These are phyloP conservation scores for Chymomyza fuscimana DNA, from an alignment of 2,888 invertebrate species.

Conservation along the genomic window DNA sequence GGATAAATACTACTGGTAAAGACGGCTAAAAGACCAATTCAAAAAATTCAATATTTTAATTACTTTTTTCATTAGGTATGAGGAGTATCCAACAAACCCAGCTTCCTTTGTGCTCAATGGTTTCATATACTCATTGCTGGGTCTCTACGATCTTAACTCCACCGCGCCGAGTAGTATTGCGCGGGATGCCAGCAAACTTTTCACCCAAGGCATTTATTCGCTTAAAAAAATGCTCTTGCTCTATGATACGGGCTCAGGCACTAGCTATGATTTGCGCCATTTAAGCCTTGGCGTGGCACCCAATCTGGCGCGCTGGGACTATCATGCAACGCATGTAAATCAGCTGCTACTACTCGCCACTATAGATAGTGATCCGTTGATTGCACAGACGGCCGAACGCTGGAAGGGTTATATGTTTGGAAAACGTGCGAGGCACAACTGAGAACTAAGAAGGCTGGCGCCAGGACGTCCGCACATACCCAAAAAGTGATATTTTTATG, in stretches of 20 bases:
- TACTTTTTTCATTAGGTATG: slow-evolving; percentile 85
- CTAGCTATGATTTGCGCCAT: slow-evolving; percentile 97
- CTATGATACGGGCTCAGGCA: slow-evolving; percentile 97
- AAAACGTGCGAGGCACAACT: slow-evolving; percentile 96
- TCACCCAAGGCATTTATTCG: slow-evolving; percentile 91
- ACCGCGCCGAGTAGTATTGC: slow-evolving; percentile 87
- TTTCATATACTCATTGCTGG: slow-evolving; percentile 97
- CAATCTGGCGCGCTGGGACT: slow-evolving; percentile 98
- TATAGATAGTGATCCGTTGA: slow-evolving; percentile 90
- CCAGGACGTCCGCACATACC: slow-evolving; percentile 14
- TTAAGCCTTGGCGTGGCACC: slow-evolving; percentile 92
- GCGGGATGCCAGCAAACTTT: slow-evolving; percentile 87
- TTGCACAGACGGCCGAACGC: slow-evolving; percentile 90
- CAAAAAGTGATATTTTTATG: slow-evolving; percentile 67
- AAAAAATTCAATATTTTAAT: background rate
- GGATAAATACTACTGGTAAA: slow-evolving; percentile 92
- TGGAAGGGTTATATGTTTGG: slow-evolving; percentile 98
- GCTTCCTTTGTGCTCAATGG: slow-evolving; percentile 98
- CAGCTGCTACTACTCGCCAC: slow-evolving; percentile 93
- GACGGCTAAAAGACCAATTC: background rate
- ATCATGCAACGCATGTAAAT: slow-evolving; percentile 98
- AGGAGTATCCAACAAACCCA: slow-evolving; percentile 98
- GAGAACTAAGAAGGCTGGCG: slow-evolving; percentile 74
- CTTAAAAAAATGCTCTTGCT: slow-evolving; percentile 92
- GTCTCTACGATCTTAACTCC: slow-evolving; percentile 95